These are phyloP conservation scores for Pachliopta kotzebuea DNA, from an alignment of 2,888 invertebrate species.

Conservation along the genomic window DNA sequence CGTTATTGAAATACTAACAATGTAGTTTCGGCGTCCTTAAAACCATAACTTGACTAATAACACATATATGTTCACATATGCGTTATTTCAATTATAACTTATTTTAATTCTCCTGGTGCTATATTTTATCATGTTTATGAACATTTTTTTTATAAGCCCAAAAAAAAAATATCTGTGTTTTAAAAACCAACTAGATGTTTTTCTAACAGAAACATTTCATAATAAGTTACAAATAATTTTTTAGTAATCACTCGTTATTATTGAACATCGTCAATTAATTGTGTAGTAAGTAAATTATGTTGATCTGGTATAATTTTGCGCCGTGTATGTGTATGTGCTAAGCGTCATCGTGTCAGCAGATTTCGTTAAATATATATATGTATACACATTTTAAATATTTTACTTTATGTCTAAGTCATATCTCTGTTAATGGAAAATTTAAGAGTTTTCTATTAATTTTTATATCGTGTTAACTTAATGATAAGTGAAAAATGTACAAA, in stretches of 20 bases:
- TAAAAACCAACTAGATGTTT: conserved; percentile 5
- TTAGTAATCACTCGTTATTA: neutral
- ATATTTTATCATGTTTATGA: conserved; percentile 15
- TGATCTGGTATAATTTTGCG: conserved; percentile 32
- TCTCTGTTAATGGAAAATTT: conserved; percentile 62
- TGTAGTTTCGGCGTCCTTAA: neutral
- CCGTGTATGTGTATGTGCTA: conserved; percentile 20
- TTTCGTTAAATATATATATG: conserved; percentile 45
- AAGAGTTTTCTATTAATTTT: conserved; percentile 64
- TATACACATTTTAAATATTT: conserved; percentile 27
- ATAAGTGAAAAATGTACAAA: conserved; percentile 77
- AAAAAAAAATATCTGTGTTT: conserved; percentile 4
- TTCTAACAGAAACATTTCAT: no score
- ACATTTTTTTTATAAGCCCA: conserved; percentile 1
- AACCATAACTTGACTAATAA: neutral
- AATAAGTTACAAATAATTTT: no score
- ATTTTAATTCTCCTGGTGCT: conserved; percentile 24
- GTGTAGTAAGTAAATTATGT: conserved; percentile 11
- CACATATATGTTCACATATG: no score
- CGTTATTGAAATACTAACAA: neutral
- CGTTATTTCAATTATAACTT: neutral
- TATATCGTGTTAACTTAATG: conserved; percentile 77
- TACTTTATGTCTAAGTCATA: conserved; percentile 73
- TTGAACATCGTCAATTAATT: conserved; percentile 23
- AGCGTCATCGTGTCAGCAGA: conserved; percentile 33